phyloP scores from a whole-genome alignment of 1,140 invertebrate species.

The Anoplophora glabripennis region DNA sequence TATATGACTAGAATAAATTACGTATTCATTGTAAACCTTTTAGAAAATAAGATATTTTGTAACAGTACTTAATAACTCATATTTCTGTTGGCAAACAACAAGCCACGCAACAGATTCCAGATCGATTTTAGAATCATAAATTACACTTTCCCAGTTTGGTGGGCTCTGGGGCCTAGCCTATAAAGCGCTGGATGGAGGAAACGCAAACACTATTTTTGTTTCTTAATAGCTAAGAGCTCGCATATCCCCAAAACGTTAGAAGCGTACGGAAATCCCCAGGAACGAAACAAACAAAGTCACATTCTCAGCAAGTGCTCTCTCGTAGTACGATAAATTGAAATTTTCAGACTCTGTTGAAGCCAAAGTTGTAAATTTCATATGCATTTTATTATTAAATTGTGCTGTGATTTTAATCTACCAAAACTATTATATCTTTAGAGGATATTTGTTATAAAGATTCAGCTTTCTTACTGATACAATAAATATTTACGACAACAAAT shows the following conservation, averaged over 20 bases:
- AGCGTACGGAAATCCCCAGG: neutral
- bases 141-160: constrained; percentile 16
- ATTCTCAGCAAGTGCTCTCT: constrained; percentile 10
- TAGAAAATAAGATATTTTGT: too few relatives aligned
- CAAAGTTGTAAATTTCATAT: too few relatives aligned
- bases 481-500: too few relatives aligned
- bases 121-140: constrained; percentile 23
- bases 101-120: constrained; percentile 16
- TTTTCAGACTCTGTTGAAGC: constrained; percentile 6
- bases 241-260: constrained; percentile 17
- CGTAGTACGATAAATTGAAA: constrained; percentile 24
- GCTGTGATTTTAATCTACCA: too few relatives aligned
- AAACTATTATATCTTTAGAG: too few relatives aligned
- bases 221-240: constrained; percentile 27
- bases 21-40: too few relatives aligned
- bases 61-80: too few relatives aligned
- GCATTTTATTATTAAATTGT: too few relatives aligned
- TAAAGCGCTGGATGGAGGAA: constrained; percentile 25
- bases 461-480: too few relatives aligned
- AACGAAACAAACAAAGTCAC: constrained; percentile 2
- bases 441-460: too few relatives aligned
- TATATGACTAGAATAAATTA: too few relatives aligned
- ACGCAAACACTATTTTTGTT: constrained; percentile 30
- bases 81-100: neutral
- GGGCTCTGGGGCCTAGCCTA: constrained; percentile 19